phyloP scores from a whole-genome alignment of 2,797 vertebrate species.

The Fundulus diaphanus region DNA sequence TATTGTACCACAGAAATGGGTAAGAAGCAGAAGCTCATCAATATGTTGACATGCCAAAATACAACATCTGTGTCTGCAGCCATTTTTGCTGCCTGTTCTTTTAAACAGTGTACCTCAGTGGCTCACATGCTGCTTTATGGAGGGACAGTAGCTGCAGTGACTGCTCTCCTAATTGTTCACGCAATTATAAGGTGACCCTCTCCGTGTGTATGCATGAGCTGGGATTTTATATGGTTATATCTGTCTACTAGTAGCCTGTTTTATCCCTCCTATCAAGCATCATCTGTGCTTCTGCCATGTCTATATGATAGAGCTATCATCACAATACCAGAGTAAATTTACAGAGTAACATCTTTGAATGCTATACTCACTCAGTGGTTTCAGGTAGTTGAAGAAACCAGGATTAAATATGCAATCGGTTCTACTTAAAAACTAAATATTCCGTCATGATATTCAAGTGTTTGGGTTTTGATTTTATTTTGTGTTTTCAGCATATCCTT shows the following conservation, averaged over 20 bases:
- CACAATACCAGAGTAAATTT: too few relatives aligned
- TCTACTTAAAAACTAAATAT: not conserved
- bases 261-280: not conserved
- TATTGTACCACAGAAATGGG: not conserved
- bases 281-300: not conserved
- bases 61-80: not conserved
- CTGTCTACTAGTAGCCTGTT: not conserved
- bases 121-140: not conserved
- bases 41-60: not conserved
- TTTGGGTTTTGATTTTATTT: too few relatives aligned
- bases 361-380: too few relatives aligned
- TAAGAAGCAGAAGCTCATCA: not conserved
- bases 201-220: not conserved
- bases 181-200: not conserved
- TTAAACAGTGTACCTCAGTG: not conserved
- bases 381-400: too few relatives aligned
- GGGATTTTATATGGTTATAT: not conserved
- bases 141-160: not conserved
- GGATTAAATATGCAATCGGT: not conserved
- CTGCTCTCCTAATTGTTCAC: conserved; percentile 1
- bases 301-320: too few relatives aligned
- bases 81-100: not conserved
- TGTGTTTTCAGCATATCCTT: too few relatives aligned
- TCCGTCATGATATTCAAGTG: too few relatives aligned
- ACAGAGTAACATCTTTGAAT: too few relatives aligned